These are phyloP conservation scores for Ganaspis sp. DNA, from an alignment of 1,140 invertebrate species.

Conservation along the genomic window DNA sequence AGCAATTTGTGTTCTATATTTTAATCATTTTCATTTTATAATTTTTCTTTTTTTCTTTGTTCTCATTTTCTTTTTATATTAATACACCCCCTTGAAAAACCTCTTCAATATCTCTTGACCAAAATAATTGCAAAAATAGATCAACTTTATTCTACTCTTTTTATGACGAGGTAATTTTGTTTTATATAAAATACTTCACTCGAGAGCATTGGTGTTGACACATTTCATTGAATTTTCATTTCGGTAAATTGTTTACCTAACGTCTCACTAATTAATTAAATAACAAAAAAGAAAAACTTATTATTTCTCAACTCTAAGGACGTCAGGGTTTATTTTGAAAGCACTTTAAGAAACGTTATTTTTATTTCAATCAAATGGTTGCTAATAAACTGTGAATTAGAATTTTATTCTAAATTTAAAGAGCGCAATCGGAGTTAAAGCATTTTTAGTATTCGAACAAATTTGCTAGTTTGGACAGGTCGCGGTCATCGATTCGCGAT, in stretches of 20 bases:
- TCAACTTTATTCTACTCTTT: not conserved
- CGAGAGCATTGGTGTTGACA: not conserved
- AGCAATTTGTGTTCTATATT: no score
- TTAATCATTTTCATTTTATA: no score
- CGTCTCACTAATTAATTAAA: not conserved
- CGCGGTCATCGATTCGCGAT: constrained; percentile 31
- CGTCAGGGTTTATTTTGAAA: not conserved
- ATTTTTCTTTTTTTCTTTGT: no score
- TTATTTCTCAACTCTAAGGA: not conserved
- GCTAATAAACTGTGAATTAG: no score
- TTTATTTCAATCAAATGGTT: not conserved
- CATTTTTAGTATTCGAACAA: not conserved
- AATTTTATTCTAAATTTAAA: no score
- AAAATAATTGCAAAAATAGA: not conserved
- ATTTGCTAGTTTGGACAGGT: constrained; percentile 7
- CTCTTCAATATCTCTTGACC: no score
- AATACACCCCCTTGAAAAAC: no score
- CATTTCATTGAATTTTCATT: constrained; percentile 1
- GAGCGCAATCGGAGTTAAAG: not conserved
- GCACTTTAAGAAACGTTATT: not conserved
- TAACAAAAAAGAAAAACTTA: not conserved
- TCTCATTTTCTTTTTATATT: no score
- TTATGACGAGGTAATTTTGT: not conserved
- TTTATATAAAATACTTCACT: not conserved
- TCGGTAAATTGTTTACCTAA: not conserved